Percentiles rank a stretch among this genome's conserved stretches.
These are phyloP conservation scores for Poicephalus gulielmi DNA, from an alignment of 2,113 vertebrate genomes.

Conservation along the genomic window DNA sequence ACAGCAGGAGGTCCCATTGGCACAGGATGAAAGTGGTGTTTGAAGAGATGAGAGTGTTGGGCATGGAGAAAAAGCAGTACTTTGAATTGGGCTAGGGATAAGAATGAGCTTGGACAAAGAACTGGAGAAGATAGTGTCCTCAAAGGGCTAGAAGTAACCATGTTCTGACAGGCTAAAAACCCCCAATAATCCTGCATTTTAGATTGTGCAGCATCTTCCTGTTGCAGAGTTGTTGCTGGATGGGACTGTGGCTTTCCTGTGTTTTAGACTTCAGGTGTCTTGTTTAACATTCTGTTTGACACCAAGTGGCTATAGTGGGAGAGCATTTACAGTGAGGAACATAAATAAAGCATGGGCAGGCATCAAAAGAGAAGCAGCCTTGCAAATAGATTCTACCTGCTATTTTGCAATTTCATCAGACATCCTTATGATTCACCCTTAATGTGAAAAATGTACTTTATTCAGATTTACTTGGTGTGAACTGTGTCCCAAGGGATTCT, in stretches of 20 bases:
- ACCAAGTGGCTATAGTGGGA: background rate
- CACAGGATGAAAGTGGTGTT: slow-evolving; percentile 1
- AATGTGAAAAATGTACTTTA: background rate
- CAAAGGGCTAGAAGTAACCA: background rate
- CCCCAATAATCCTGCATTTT: background rate
- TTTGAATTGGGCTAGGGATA: background rate
- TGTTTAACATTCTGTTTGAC: background rate
- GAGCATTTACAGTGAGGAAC: background rate
- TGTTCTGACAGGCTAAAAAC: background rate
- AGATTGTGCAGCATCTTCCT: background rate
- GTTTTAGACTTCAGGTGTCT: background rate
- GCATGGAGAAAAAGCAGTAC: background rate
- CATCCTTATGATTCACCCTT: background rate
- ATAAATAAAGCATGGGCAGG: background rate
- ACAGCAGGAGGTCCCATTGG: background rate
- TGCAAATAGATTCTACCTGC: background rate
- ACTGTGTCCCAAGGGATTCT: background rate
- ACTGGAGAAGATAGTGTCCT: background rate
- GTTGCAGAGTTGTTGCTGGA: background rate
- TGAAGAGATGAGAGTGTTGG: slow-evolving; percentile 1
- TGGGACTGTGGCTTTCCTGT: background rate
- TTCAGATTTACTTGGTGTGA: background rate
- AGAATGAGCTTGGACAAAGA: background rate
- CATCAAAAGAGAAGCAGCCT: background rate
- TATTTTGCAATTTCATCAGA: background rate